Base-by-base conservation (phyloP, 1,140 invertebrate genomes). In the Neoseiulus cucumeris region DNA sequence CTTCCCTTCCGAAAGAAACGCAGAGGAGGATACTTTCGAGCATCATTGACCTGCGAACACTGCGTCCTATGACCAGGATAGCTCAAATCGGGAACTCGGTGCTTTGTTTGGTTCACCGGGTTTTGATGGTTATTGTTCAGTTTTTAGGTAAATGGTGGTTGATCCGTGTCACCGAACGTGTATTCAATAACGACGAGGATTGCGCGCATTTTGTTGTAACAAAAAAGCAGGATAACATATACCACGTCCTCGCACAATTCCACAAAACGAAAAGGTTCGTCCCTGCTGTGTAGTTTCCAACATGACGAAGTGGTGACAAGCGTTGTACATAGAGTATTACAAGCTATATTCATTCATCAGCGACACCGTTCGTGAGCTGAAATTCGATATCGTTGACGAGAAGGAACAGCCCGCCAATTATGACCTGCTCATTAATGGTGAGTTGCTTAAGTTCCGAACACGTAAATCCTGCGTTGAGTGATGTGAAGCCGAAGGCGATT, bases 181-280 rank as follows among this genome's bases (percentile, higher is more conserved):
- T 59, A 20, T 59, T 59, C 51, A 59, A 59, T 33, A 59, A 33
- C 22, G 51, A 59, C 51, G 51, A 59, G 51, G 51, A 59, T 20
- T 59, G 51, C 22, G 51, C 51, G 12, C 51, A 59, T 59, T 20
- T 59, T 33, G 51, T 59, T 17, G 51, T 59, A 2, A 59, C 51
- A 9, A 59, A 59, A 20, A 59, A 59, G 22, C 25, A 59, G 2
- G 51, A 33, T 25, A 59, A 59, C 22, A 33, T 59, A 12, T 59
- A 59, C 51, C 25, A 59, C 22, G 51, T 59, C 5, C 1, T 59
- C 1, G 17, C 51, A 12, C 51, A 59, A 20, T 59, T 59, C 22
- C 51, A 59, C 9, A 59, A 59, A 20, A 59, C 22, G 14, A 59
- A 59, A 25, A 59, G 25, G 51, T 59, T 17, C 20, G 45, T 14